Conservation (phyloP, 2,888 invertebrate genomes). For the Pedicia rivosa region DNA sequence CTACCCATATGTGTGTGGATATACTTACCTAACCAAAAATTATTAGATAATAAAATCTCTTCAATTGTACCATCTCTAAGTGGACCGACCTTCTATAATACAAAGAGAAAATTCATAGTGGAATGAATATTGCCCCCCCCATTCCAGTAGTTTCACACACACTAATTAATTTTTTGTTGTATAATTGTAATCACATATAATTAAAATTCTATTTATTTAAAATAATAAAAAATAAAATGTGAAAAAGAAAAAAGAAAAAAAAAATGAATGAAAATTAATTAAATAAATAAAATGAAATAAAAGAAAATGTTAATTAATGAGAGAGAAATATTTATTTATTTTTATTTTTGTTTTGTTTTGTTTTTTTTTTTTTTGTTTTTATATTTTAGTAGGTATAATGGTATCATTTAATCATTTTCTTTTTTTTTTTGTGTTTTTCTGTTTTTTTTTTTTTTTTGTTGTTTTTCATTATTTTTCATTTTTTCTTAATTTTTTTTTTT, state of each 20-base stretch:
- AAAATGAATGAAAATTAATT: neutral
- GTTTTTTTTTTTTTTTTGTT: constrained; percentile 3
- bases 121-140: too few relatives aligned
- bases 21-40: too few relatives aligned
- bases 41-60: too few relatives aligned
- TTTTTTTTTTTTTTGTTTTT: constrained; percentile 5
- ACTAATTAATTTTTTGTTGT: too few relatives aligned
- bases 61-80: too few relatives aligned
- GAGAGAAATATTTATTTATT: constrained; percentile 10
- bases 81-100: too few relatives aligned
- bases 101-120: too few relatives aligned
- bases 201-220: neutral
- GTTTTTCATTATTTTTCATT: neutral
- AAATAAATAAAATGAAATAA: too few relatives aligned
- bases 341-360: constrained; percentile 7
- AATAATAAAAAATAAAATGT: neutral
- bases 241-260: neutral
- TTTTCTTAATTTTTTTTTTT: neutral
- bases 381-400: constrained; percentile 7
- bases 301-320: constrained; percentile 7
- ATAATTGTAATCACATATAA: too few relatives aligned
- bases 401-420: neutral
- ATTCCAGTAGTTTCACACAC: too few relatives aligned
- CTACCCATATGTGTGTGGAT: too few relatives aligned
- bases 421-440: constrained; percentile 5